phyloP scores from a whole-genome alignment of 2,113 vertebrate genomes.

The Scortum barcoo region DNA sequence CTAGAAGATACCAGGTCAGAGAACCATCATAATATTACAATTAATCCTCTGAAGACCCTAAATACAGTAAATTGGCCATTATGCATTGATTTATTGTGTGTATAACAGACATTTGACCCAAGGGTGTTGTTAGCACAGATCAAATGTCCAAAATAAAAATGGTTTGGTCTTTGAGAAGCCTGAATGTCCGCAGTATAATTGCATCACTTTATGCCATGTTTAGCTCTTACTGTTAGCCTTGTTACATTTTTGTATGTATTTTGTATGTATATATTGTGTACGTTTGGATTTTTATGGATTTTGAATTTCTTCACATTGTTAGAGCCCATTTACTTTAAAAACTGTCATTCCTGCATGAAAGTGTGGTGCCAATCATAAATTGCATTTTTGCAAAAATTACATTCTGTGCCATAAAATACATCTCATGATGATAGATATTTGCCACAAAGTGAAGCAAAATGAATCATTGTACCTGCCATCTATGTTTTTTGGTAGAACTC shows the following conservation, averaged over 20 bases:
- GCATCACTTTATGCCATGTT: background rate
- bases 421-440: background rate
- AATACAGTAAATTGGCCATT: background rate
- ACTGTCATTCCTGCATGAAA: too few relatives aligned
- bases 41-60: background rate
- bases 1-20: background rate
- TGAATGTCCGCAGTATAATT: background rate
- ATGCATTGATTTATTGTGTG: background rate
- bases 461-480: background rate
- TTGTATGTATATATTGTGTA: too few relatives aligned
- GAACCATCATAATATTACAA: background rate
- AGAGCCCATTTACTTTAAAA: too few relatives aligned
- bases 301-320: too few relatives aligned
- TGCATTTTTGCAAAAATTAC: background rate
- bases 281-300: too few relatives aligned
- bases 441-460: background rate
- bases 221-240: background rate
- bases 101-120: background rate
- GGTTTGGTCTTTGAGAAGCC: background rate
- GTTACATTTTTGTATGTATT: too few relatives aligned
- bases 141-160: background rate
- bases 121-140: background rate
- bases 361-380: too few relatives aligned
- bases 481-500: background rate
- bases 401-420: background rate